Base-by-base conservation (phyloP, 2,888 invertebrate species). In the Latrodectus hesperus region DNA sequence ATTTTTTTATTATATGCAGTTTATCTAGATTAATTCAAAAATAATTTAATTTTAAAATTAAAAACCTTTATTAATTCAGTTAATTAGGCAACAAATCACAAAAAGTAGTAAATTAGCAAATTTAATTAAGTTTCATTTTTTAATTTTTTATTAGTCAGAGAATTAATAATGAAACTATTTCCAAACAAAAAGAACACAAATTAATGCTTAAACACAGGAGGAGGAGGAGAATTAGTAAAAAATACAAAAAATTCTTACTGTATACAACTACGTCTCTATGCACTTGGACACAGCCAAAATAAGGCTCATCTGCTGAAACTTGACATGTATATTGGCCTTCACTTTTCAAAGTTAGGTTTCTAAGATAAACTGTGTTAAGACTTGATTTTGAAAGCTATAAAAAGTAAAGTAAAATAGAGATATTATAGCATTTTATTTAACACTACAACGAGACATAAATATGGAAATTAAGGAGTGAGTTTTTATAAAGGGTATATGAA, bases 241-340 rank as follows among this genome's bases (percentile, higher is more conserved):
- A 67, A 16, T 22, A 67, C 10, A 17, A 17, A 14, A 9, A 55
- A 74, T 11, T 53, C 79, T 79, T 79, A 79, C 79, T 79, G n/a
- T 79, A 79, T 8, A 79, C 79, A 9, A 72, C 38, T 9, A 79
- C 72, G 9, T 79, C 79, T 79, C 79, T 79, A n/a, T 79, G 79
- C 17, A 79, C 79, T 49, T 79, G 79, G 10, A 79, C 79, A 72
- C 79, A 79, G 0, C 79, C 79, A 52, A 79, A 79, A 49, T 72
- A 79, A 2, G 79, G 79, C 49, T 79, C 79, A 71, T 79, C 79
- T 8, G 79, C 79, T 22, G 79, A 79, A 16, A 79, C 79, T 79
- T 79, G 79, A 49, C 79, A 79, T 12, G 79, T 79, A 16, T 79
- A 79, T n/a, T 72, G 79, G 0, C 79, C 79, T 72, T 79, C 79